Conservation (phyloP, 2,888 invertebrate genomes). For the Micoletzkya japonica region DNA sequence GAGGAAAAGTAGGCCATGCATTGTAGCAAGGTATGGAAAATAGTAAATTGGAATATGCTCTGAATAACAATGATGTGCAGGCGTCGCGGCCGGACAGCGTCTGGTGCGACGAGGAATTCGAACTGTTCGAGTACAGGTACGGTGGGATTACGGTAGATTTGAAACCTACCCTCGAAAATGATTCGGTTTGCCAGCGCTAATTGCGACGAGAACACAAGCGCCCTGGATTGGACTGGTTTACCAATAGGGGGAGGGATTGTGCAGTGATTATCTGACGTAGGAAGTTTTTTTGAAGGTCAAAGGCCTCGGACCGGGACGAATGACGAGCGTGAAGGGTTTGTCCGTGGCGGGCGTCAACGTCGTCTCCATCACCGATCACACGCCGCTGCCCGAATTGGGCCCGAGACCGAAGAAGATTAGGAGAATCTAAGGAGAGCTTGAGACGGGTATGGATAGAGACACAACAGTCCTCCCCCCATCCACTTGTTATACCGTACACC, state of each 20-base stretch:
- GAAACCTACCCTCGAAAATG: neutral
- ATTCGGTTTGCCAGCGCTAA: no score
- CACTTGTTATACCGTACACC: no score
- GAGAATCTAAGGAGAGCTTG: slow-evolving; percentile 72
- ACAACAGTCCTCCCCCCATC: no score
- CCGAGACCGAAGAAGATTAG: slow-evolving; percentile 82
- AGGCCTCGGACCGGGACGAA: slow-evolving; percentile 66
- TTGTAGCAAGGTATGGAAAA: no score
- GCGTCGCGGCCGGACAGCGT: slow-evolving; percentile 75
- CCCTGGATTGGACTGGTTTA: neutral
- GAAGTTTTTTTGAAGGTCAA: slow-evolving; percentile 48
- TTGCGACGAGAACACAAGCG: neutral
- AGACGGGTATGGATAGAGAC: neutral
- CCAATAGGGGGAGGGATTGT: no score
- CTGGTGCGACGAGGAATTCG: slow-evolving; percentile 62
- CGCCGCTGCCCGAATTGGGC: slow-evolving; percentile 77
- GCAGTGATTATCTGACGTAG: slow-evolving; percentile 16
- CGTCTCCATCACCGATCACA: slow-evolving; percentile 88
- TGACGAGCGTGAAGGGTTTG: slow-evolving; percentile 88
- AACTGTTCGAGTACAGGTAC: slow-evolving; percentile 57
- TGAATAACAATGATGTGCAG: no score
- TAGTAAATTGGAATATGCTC: no score
- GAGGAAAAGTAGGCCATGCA: no score
- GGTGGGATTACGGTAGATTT: neutral
- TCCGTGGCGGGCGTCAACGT: slow-evolving; percentile 88